Base-by-base conservation (phyloP, 2,888 invertebrate genomes). In the Netelia virgata region DNA sequence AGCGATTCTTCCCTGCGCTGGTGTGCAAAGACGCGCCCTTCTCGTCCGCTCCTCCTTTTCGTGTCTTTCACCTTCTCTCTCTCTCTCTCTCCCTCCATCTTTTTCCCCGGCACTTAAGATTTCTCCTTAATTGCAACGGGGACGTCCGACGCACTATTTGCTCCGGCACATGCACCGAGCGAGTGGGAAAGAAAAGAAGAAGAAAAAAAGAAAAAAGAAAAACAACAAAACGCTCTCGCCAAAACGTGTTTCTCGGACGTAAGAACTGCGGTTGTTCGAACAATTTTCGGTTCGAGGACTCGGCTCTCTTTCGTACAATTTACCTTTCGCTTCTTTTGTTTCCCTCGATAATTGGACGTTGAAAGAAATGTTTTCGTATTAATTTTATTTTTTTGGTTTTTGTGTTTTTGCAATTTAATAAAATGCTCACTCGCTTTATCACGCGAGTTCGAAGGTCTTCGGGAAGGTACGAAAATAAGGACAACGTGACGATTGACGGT, bases 51-150 rank as follows among this genome's bases (percentile, higher is more conserved):
- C 64, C 43, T 69, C 50, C 59, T 43, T 66, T 66, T 28, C 66
- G 55, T 66, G 23, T 20, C 50, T 66, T 55, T 28, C 64, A 41
- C 57, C 70, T 82, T 61, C 53, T 61, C 72, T 11, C 23, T 73
- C 50, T 69, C 50, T 63, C 47, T n/a, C 23, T 23, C 50, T n/a
- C 14, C 50, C n/a, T 50, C 53, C 53, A 1, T 10, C 53, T 16
- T 53, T 74, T 53, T 77, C 50, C 57, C 43, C 43, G 41, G 50
- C 76, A 59, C 79, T 74, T 77, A 36, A 77, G 84, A 81, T 84
- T 81, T 84, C 81, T 84, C 81, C 77, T 81, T 81, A 84, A 84
- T 84, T 84, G 80, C 84, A 68, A 73, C 66, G 80, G 16, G 64
- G 69, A 79, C 78, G 69, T 57, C 53, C 59, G 11, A 80, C 75